Percentiles rank a stretch among this genome's conserved stretches.
These are phyloP conservation scores for Leucophenga maculata DNA, from an alignment of 2,888 invertebrate genomes.

Conservation along the genomic window DNA sequence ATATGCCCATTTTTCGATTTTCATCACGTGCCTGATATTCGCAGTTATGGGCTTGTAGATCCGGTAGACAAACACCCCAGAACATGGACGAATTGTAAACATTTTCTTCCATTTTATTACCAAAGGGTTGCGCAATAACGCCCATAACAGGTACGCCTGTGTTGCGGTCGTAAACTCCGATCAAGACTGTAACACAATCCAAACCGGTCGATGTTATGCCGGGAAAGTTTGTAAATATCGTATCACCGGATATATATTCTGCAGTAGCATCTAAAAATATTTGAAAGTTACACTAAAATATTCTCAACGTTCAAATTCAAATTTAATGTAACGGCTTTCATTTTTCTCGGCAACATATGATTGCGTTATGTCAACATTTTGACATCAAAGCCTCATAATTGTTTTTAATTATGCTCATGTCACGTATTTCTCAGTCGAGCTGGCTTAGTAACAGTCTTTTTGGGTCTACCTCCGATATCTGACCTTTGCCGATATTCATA, in stretches of 20 bases:
- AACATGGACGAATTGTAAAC: constrained; percentile 76
- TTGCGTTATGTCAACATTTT: too few species aligned
- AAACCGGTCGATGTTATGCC: constrained; percentile 80
- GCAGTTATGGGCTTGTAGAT: constrained; percentile 60
- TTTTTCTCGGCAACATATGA: too few species aligned
- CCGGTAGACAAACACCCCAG: constrained; percentile 77
- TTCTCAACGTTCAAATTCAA: too few species aligned
- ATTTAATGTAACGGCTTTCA: too few species aligned
- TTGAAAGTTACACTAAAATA: too few species aligned
- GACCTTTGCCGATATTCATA: too few species aligned
- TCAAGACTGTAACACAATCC: constrained; percentile 90
- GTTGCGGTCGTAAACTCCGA: constrained; percentile 84
- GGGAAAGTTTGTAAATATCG: constrained; percentile 75
- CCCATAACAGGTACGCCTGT: constrained; percentile 87
- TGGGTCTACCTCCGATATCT: too few species aligned
- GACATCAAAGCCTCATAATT: too few species aligned
- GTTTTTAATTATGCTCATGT: too few species aligned
- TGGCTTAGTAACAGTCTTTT: too few species aligned
- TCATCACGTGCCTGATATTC: constrained; percentile 32
- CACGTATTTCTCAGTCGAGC: too few species aligned
- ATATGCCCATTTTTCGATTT: constrained; percentile 69
- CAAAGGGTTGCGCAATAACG: constrained; percentile 91
- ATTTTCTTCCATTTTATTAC: constrained; percentile 67
- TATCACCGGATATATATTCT: constrained; percentile 88
- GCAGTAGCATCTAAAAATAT: constrained; percentile 88